Evolutionary conservation across 2,113 vertebrate genomes (phyloP).

Genomic region (Formicarius rufipectus): DNA sequence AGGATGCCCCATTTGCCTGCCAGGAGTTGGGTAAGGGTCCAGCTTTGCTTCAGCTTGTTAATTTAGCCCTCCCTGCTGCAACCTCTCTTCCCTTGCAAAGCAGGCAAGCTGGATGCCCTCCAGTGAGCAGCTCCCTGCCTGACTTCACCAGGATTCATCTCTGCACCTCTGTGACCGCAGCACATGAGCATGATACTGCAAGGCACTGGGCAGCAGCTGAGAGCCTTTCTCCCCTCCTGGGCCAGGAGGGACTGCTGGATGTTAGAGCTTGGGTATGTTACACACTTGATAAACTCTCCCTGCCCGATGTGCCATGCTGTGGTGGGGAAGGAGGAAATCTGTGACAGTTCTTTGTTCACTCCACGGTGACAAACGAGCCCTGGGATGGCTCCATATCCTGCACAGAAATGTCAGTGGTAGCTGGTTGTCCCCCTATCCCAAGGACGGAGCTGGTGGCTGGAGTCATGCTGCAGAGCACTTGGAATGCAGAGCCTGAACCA

Average conservation of each 20-base stretch:
- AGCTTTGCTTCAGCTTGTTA: not conserved
- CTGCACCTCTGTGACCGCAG: not conserved
- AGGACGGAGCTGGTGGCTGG: not conserved
- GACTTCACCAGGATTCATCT: not conserved
- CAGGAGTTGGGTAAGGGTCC: not conserved
- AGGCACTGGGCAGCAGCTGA: not conserved
- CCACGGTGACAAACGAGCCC: not conserved
- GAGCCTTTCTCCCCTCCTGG: not conserved
- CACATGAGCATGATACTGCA: fast-evolving
- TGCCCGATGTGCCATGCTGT: fast-evolving
- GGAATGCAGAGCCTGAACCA: not conserved
- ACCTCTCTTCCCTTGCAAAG: not conserved
- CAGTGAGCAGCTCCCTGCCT: not conserved
- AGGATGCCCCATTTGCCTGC: not conserved
- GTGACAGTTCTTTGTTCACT: not conserved
- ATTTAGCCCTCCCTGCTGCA: not conserved
- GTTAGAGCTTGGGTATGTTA: not conserved
- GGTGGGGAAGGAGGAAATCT: not conserved
- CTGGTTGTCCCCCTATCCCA: not conserved
- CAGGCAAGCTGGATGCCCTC: not conserved
- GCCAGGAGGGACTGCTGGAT: not conserved
- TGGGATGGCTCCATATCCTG: not conserved
- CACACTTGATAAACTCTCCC: not conserved
- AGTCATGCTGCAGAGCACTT: fast-evolving
- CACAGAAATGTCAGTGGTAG: not conserved